Base-by-base conservation (phyloP, 2,113 vertebrate genomes). In the Solea senegalensis region DNA sequence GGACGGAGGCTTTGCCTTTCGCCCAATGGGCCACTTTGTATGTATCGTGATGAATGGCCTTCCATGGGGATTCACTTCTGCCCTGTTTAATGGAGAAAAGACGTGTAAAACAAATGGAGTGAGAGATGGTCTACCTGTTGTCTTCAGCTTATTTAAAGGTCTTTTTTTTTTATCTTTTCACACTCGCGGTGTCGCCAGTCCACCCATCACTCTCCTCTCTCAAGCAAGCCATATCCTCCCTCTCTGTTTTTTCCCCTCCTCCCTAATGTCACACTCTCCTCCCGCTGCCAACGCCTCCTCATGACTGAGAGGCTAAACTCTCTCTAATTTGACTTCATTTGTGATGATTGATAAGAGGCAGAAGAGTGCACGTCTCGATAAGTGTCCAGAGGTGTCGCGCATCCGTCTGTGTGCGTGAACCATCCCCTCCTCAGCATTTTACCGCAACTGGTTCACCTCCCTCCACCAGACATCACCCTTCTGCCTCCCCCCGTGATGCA, bases 321-420 rank as follows among this genome's bases (percentile, higher is more conserved):
- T 9, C 60, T 76, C 79, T 76, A 81, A 86, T 89, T 82, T 72
- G 81, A 76, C 88, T 83, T 92, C 74, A 88, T 89, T 91, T 90
- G 72, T 16, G 52, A 79, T 90, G 86, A 90, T 86, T 84, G 86
- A 93, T 90, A 88, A 66, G 64, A 64, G 34, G 54, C 79, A 72
- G 80, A 76, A 81, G 80, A 62, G 57, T 62, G 68, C 26, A 34
- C 26, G 72, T 54, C 46, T 44, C 2, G 57, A 48, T 65, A 55
- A 68, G 43, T 11, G 40, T 62, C 61, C 65, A 43, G 69, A 68
- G 50, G 51, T 53, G 74, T 44, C 69, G 65, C 26, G 57, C 39
- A 54, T 26, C 13, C 16, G n/a, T 46, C 54, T 60, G 70, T 65
- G 65, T 63, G 46, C 7, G 8, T 53, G 69, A 50, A 52, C 54